These are phyloP conservation scores for Heliconius sara DNA, from an alignment of 2,888 invertebrate species.

Conservation along the genomic window DNA sequence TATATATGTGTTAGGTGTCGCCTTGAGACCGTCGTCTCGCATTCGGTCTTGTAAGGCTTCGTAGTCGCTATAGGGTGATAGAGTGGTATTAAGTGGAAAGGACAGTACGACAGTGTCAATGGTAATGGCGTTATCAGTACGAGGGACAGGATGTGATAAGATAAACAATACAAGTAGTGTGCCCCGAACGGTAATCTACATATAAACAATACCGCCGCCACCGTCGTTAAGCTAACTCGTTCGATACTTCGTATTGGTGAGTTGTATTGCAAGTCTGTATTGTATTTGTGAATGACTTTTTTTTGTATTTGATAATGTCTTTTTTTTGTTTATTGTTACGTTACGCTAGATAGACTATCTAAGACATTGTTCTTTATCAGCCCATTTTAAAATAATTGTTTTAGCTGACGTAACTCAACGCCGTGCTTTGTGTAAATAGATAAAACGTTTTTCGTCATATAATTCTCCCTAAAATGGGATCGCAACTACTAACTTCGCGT, in stretches of 20 bases:
- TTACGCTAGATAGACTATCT: not conserved
- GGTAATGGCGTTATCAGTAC: conserved; percentile 55
- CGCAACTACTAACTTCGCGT: not conserved
- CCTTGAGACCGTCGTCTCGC: conserved; percentile 42
- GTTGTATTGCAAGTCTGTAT: conserved; percentile 9
- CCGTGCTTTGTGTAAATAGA: not conserved
- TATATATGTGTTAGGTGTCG: conserved; percentile 37
- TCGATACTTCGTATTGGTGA: conserved; percentile 4
- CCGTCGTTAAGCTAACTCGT: not conserved
- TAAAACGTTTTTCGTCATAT: not conserved
- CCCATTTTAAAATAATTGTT: not conserved
- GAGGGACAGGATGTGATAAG: conserved; percentile 61
- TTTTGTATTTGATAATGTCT: not conserved
- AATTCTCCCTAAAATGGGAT: not conserved
- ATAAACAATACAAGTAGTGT: conserved; percentile 48
- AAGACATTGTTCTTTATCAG: not conserved
- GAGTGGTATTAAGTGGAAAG: conserved; percentile 22
- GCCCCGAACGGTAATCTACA: conserved; percentile 50
- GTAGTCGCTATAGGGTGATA: conserved; percentile 55
- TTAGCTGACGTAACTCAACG: not conserved
- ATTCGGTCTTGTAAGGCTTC: conserved; percentile 67
- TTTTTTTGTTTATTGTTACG: not conserved
- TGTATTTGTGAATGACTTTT: not conserved
- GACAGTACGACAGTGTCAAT: conserved; percentile 36
- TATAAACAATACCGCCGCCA: conserved; percentile 1